Evolutionary conservation across 2,888 invertebrate species (phyloP).

Genomic region (Petrolisthes cinctipes): DNA sequence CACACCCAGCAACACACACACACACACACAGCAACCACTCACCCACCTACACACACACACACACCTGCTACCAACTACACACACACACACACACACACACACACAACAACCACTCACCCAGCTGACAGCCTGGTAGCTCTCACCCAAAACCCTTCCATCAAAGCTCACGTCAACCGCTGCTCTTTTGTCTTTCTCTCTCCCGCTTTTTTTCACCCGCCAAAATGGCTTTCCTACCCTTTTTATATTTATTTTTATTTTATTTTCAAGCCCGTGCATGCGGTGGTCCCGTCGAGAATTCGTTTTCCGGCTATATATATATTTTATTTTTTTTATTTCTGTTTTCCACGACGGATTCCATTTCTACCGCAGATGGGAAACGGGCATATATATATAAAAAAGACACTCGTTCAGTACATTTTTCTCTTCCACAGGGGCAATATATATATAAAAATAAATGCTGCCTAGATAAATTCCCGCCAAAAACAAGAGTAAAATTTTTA

Average conservation of each 20-base stretch:
- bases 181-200: constrained; percentile 5
- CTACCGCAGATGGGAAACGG: constrained; percentile 23
- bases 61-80: neutral
- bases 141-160: neutral
- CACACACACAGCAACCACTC: neutral
- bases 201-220: constrained; percentile 28
- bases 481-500: neutral
- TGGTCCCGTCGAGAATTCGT: constrained; percentile 23
- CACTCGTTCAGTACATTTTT: no score
- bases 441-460: no score
- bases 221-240: constrained; percentile 13
- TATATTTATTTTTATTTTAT: constrained; percentile 7
- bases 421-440: no score
- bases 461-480: neutral
- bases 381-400: neutral
- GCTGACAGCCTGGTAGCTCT: neutral
- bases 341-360: constrained; percentile 29
- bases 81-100: neutral
- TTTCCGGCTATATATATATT: constrained; percentile 11
- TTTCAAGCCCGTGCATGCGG: constrained; percentile 15
- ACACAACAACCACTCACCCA: neutral
- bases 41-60: neutral
- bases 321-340: neutral
- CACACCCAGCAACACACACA: neutral
- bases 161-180: neutral